These are phyloP conservation scores for Megalurothrips usitatus DNA, from an alignment of 2,888 invertebrate genomes.

Conservation along the genomic window DNA sequence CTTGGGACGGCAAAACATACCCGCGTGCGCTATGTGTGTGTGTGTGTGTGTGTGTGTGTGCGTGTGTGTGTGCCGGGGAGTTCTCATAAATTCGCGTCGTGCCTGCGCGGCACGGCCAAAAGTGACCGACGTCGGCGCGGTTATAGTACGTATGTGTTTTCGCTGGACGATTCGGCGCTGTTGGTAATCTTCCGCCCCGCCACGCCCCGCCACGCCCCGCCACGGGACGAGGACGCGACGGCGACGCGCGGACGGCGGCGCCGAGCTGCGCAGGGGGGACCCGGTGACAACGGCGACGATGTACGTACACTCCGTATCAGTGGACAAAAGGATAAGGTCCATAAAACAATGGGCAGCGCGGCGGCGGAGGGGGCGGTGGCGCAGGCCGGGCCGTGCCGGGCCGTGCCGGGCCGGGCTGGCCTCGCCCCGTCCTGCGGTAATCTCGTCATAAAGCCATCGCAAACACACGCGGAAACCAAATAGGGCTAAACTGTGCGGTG, in stretches of 20 bases:
- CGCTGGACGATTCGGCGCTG: too few species aligned
- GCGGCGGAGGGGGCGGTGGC: background rate
- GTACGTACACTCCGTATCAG: conserved; percentile 1
- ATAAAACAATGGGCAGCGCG: conserved; percentile 19
- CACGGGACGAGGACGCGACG: background rate
- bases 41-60: too few species aligned
- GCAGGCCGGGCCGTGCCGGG: too few species aligned
- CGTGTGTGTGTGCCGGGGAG: too few species aligned
- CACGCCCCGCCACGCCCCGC: background rate
- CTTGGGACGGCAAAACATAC: too few species aligned
- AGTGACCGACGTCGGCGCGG: too few species aligned
- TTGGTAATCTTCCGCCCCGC: background rate
- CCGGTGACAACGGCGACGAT: background rate
- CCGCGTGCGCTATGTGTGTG: too few species aligned
- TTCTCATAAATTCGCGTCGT: too few species aligned
- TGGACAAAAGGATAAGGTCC: conserved; percentile 21
- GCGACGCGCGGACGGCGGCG: background rate
- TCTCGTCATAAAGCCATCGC: conserved; percentile 11
- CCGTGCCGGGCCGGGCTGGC: background rate
- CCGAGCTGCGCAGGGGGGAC: background rate
- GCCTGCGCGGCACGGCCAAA: too few species aligned
- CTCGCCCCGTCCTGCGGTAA: conserved; percentile 13
- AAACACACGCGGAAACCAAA: conserved; percentile 18
- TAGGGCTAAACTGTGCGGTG: background rate
- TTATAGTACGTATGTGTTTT: too few species aligned